Base-by-base conservation (phyloP, 2,797 vertebrate genomes). In the Gadopsis bispinosus region DNA sequence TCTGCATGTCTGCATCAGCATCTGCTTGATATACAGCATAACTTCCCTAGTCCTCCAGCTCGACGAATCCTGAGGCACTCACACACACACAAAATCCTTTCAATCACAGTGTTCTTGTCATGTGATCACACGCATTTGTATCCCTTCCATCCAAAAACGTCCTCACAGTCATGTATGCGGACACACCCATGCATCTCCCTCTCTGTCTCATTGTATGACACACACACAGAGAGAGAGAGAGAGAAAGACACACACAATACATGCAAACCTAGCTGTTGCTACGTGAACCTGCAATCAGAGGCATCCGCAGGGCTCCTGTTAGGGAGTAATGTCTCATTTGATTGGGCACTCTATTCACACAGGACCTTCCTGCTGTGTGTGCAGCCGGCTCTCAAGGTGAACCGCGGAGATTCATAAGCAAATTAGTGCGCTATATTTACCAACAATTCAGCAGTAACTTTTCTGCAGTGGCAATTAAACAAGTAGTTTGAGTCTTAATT, bases 271-370 rank as follows among this genome's bases (percentile, higher is more conserved):
- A 59, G 60, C 74, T 83, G 83, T 87, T 89, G 73, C 83, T 62
- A 82, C 75, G 83, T 79, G 79, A 88, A 79, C 79, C 74, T 80
- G 59, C 81, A 84, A 78, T 89, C 86, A 85, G 47, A 85, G 66
- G 73, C 47, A 66, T 87, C 81, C 50, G 16, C 69, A 33, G 75
- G 79, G 75, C 84, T 77, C 73, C 78, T 84, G 66, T 82, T 73
- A 50, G 62, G 73, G 61, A 81, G 63, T 53, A 66, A 80, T 80
- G 80, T 83, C 87, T 86, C 78, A 55, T 87, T 83, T 90, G 88
- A 90, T 89, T 88, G 91, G 86, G 29, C 70, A 19, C 59, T 85
- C 73, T 72, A 75, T 83, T 87, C 87, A 84, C 83, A 80, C 47
- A 73, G 77, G 76, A 78, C 69, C 39, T 75, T 79, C 69, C 79